These are phyloP conservation scores for Diorhabda elongata DNA, from an alignment of 1,140 invertebrate genomes.

Conservation along the genomic window DNA sequence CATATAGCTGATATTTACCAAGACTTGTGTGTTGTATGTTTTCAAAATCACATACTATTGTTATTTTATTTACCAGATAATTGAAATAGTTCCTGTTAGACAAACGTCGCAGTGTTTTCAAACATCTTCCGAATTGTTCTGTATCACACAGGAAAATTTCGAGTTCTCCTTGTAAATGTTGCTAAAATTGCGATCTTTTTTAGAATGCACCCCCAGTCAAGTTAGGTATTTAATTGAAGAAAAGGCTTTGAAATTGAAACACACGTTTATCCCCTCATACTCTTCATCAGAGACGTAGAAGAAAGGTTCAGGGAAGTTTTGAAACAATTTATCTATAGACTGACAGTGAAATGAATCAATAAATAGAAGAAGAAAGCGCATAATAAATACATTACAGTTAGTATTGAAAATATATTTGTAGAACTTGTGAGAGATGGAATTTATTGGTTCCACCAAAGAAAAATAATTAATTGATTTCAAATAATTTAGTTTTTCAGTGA, in stretches of 20 bases:
- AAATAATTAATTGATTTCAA: too few species aligned
- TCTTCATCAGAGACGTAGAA: too few species aligned
- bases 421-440: too few species aligned
- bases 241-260: constrained; percentile 9
- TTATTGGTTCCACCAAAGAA: too few species aligned
- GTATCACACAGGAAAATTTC: constrained; percentile 28
- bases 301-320: too few species aligned
- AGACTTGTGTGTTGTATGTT: background rate
- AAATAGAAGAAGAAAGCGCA: too few species aligned
- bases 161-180: constrained; percentile 33
- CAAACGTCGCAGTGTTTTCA: constrained; percentile 14
- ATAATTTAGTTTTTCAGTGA: too few species aligned
- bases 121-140: constrained; percentile 30
- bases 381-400: too few species aligned
- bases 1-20: too few species aligned
- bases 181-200: constrained; percentile 30
- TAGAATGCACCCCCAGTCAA: constrained; percentile 28
- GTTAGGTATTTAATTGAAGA: constrained; percentile 39
- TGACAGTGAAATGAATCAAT: too few species aligned
- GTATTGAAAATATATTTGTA: too few species aligned
- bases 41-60: constrained; percentile 17
- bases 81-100: constrained; percentile 32
- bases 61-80: constrained; percentile 24
- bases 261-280: background rate
- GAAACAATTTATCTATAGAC: too few species aligned